phyloP scores from a whole-genome alignment of 1,140 invertebrate genomes.

The Centruroides vittatus region DNA sequence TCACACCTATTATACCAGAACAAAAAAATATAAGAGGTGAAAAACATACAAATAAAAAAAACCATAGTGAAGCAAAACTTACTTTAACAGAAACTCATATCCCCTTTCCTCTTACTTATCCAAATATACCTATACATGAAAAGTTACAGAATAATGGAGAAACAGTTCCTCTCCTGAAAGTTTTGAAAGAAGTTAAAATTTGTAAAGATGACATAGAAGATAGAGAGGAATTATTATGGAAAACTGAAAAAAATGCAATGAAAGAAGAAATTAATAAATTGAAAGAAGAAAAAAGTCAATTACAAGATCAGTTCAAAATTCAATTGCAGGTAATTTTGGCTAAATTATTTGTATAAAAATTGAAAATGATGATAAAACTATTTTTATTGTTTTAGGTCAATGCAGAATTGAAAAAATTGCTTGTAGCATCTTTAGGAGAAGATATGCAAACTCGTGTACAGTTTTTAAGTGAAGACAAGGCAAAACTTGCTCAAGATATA shows the following conservation, averaged over 20 bases:
- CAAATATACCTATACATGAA: background rate
- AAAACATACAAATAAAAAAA: background rate
- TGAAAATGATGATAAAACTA: no score
- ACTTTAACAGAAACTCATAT: constrained; percentile 34
- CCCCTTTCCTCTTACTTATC: constrained; percentile 31
- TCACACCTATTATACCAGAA: background rate
- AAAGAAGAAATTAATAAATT: no score
- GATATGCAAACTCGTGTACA: constrained; percentile 79
- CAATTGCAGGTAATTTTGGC: no score
- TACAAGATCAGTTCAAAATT: no score
- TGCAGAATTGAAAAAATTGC: constrained; percentile 75
- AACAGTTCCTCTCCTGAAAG: no score
- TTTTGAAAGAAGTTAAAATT: no score
- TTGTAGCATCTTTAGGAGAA: constrained; percentile 86
- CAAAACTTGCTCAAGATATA: constrained; percentile 67
- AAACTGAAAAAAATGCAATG: no score
- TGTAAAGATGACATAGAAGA: no score
- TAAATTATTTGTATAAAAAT: no score
- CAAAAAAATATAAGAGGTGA: background rate
- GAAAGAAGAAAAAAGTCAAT: no score
- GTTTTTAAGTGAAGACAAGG: constrained; percentile 75
- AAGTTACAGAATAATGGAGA: no score
- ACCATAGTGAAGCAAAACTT: background rate
- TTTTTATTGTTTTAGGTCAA: constrained; percentile 50
- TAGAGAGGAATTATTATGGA: no score